Evolutionary conservation across 1,140 invertebrate genomes (phyloP), one percentile per base, ranked within the genome.

Genomic region (Eumeta japonica): DNA sequence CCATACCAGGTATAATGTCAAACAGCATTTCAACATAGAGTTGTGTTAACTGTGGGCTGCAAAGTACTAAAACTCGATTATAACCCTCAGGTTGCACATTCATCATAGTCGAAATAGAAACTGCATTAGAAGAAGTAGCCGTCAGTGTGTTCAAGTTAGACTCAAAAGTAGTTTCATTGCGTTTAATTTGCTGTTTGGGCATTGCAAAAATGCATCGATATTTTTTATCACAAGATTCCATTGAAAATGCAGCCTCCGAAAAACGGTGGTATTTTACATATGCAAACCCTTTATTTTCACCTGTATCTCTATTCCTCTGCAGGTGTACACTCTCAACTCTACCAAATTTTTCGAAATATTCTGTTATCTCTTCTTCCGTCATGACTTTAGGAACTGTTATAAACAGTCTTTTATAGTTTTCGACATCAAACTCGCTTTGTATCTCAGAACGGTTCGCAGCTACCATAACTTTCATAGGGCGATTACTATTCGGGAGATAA

Each of bases 191-290:
- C 28, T 65, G 56, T 55, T 87, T 86, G n/a, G 90, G 90, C 50
- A 91, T 87, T 7, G 92, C 92, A 80, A 94, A 96, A 10, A 94
- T 89, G 29, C 92, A 87, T 65, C 89, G 93, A 58, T 88, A 96
- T 50, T 87, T 87, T 43, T 81, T 79, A 54, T 94, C 89, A 71
- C 92, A 94, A 47, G 89, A 84, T 74, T 96, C 93, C 74, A 85
- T 91, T 0, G 92, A 93, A 48, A 83, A 81, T 0, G 93, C 93
- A 3, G 92, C 90, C 75, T 92, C 86, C 28, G 89, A 88, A 56
- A 90, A 75, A 77, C 84, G 86, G 50, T 81, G 81, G 62, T 85
- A 96, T 54, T 91, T 89, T 1, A 97, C 88, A 68, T 94, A 97
- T 27, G 88, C 94, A 72, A 94, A 92, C 7, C 92, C 92, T 79